These are phyloP conservation scores for Australoheros facetus DNA, from an alignment of 2,797 vertebrate species.

Conservation along the genomic window DNA sequence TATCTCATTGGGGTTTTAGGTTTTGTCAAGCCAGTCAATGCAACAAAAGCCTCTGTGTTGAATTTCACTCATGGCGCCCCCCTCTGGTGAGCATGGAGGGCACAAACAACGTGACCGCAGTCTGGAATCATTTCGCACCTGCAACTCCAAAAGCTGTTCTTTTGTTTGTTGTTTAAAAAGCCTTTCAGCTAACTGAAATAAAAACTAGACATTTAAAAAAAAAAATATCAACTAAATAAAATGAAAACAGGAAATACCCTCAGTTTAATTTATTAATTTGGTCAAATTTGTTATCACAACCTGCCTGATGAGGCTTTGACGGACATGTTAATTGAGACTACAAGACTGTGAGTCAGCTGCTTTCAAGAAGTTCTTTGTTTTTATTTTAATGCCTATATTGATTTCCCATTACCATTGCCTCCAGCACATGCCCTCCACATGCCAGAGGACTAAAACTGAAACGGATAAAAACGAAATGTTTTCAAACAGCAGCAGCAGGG, in stretches of 20 bases:
- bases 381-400: not conserved
- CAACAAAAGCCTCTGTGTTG: too few species aligned
- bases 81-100: too few species aligned
- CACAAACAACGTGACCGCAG: too few species aligned
- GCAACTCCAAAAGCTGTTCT: too few species aligned
- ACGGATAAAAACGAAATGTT: not conserved
- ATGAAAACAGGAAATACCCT: accelerated
- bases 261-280: not conserved
- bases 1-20: too few species aligned
- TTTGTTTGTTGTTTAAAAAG: too few species aligned
- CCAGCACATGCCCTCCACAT: not conserved
- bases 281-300: too few species aligned
- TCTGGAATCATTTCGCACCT: too few species aligned
- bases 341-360: not conserved
- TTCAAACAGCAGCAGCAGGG: not conserved
- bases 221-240: not conserved
- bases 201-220: not conserved
- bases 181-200: too few species aligned
- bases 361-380: not conserved
- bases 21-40: too few species aligned
- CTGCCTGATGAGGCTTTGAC: not conserved
- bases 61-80: too few species aligned
- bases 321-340: not conserved
- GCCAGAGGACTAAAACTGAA: not conserved
- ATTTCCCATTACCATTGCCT: not conserved